Conservation (phyloP, 2,797 vertebrate genomes). For the Masticophis lateralis region DNA sequence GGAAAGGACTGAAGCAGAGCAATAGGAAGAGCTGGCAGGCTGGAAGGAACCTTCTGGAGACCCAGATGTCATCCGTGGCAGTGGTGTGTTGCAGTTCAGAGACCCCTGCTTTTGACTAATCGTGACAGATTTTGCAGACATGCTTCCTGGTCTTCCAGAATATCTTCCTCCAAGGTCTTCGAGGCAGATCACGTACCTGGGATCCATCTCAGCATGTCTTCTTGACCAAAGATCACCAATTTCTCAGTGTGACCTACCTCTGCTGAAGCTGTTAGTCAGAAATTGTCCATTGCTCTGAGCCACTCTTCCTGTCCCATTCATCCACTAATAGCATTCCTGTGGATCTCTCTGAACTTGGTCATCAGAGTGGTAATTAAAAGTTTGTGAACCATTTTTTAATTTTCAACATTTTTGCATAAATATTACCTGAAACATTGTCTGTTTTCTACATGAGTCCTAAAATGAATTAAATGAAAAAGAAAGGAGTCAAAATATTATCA, state of each 20-base stretch:
- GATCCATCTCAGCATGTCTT: neutral
- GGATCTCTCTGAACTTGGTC: neutral
- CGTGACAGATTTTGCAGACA: neutral
- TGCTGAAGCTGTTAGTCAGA: neutral
- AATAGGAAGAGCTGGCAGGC: too few species aligned
- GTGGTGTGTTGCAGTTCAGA: too few species aligned
- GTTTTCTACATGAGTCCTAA: neutral
- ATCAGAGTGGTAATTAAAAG: neutral
- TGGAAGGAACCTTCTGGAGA: too few species aligned
- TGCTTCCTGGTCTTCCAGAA: neutral
- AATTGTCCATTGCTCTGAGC: neutral
- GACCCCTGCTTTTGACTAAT: neutral
- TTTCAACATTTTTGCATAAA: neutral
- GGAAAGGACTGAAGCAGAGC: too few species aligned
- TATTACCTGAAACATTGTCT: neutral
- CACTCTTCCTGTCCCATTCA: neutral
- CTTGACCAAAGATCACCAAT: neutral
- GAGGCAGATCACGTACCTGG: neutral
- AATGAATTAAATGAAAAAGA: neutral
- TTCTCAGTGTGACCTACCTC: neutral
- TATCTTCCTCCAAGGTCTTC: neutral
- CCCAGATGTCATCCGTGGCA: too few species aligned
- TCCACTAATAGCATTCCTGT: neutral
- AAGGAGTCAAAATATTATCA: neutral
- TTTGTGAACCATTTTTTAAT: neutral